Evolutionary conservation across 2,888 invertebrate species (phyloP).

Genomic region (Erannis defoliaria): DNA sequence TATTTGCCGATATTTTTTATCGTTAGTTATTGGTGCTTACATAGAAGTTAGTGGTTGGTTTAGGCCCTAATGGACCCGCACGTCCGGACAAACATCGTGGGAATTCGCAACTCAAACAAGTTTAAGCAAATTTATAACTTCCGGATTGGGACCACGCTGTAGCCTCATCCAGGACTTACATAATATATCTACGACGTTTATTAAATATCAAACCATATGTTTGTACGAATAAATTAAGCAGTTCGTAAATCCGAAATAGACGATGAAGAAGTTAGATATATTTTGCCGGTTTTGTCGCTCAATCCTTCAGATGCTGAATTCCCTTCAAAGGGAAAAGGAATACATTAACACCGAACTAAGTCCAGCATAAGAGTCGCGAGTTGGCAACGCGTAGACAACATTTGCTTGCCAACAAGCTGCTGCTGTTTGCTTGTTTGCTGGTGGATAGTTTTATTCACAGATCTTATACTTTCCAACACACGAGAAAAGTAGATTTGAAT

Average conservation of each 20-base stretch:
- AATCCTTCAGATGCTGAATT: too few relatives aligned
- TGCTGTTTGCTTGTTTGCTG: constrained; percentile 19
- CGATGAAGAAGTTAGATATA: constrained; percentile 38
- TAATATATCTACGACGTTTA: constrained; percentile 41
- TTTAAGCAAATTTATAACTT: constrained; percentile 84
- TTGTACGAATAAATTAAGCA: constrained; percentile 40
- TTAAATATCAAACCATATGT: constrained; percentile 38
- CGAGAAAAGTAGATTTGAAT: constrained; percentile 47
- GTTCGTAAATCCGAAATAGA: constrained; percentile 33
- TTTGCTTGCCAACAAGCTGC: too few relatives aligned
- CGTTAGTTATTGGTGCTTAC: constrained; percentile 69
- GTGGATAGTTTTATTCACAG: too few relatives aligned
- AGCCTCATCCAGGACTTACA: constrained; percentile 51
- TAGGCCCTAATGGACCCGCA: constrained; percentile 80
- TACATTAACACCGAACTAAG: too few relatives aligned
- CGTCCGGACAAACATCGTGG: constrained; percentile 82
- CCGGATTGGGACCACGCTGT: constrained; percentile 71
- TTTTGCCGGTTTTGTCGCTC: constrained; percentile 36
- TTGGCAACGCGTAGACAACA: too few relatives aligned
- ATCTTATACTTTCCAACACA: too few relatives aligned
- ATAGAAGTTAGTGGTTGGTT: constrained; percentile 76
- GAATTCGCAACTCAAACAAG: constrained; percentile 83
- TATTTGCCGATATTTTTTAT: constrained; percentile 59
- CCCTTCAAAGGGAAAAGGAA: too few relatives aligned
- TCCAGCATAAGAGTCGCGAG: too few relatives aligned